Conservation (phyloP, 2,888 invertebrate genomes). For the Ferdinandea cuprea region DNA sequence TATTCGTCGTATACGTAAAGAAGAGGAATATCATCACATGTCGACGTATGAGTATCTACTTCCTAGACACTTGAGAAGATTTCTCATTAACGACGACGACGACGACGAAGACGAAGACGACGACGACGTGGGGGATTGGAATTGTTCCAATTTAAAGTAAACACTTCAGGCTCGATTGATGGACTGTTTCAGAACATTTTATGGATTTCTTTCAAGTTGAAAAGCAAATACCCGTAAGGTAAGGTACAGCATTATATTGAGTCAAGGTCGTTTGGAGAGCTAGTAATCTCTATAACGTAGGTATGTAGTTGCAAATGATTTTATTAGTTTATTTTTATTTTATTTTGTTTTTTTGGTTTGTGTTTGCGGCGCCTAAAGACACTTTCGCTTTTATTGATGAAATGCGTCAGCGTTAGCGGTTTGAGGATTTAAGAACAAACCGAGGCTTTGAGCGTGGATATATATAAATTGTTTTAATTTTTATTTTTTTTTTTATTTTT, state of each 20-base stretch:
- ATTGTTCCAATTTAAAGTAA: slow-evolving; percentile 38
- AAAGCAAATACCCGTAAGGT: slow-evolving; percentile 11
- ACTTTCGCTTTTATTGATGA: not conserved
- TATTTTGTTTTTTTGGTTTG: not conserved
- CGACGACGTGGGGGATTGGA: not conserved
- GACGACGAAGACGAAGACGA: no score
- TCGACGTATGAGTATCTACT: slow-evolving; percentile 7
- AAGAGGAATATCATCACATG: slow-evolving; percentile 8
- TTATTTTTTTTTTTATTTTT: slow-evolving; percentile 4
- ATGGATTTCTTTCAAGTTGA: not conserved
- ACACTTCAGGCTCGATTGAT: slow-evolving; percentile 13
- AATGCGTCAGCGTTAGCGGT: not conserved
- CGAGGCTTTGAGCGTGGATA: not conserved
- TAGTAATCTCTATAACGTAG: not conserved
- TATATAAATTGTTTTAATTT: not conserved
- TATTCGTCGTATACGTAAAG: not conserved
- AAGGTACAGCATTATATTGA: slow-evolving; percentile 5
- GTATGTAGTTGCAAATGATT: slow-evolving; percentile 5
- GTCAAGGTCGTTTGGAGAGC: slow-evolving; percentile 16
- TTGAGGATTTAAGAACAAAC: slow-evolving; percentile 6
- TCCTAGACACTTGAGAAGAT: slow-evolving; percentile 24
- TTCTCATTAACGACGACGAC: slow-evolving; percentile 11
- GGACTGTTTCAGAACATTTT: slow-evolving; percentile 23
- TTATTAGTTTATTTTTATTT: not conserved
- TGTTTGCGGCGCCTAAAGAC: not conserved